Evolutionary conservation across 2,113 vertebrate species (phyloP).

Genomic region (Andinoacara biseriatus): DNA sequence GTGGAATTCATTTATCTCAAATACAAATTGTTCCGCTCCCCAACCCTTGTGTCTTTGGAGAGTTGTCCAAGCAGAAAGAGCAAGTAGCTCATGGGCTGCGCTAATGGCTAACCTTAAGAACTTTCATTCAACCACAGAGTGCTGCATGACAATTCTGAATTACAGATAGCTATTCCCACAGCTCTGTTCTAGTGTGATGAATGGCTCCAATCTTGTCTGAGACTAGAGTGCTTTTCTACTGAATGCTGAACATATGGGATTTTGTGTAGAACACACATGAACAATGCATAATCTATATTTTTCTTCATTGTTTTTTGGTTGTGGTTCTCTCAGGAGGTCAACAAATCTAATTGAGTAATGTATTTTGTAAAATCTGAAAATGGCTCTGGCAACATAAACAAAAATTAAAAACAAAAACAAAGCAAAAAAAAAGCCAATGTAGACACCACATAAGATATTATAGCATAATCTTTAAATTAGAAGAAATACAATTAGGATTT

Average conservation of each 20-base stretch:
- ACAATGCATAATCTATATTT: not conserved
- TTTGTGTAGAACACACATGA: conserved; percentile 6
- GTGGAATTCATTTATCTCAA: conserved; percentile 36
- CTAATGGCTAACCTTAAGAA: conserved; percentile 57
- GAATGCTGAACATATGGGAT: conserved; percentile 11
- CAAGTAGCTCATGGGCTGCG: conserved; percentile 18
- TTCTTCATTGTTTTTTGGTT: not conserved
- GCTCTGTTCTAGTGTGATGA: conserved; percentile 55
- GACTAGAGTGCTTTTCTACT: conserved; percentile 24
- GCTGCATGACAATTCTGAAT: conserved; percentile 54
- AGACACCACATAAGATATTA: not conserved
- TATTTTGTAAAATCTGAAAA: not conserved
- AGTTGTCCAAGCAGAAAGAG: conserved; percentile 40
- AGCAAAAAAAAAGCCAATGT: not conserved
- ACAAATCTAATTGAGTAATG: not conserved
- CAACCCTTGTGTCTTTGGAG: conserved; percentile 37
- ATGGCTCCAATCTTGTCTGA: conserved; percentile 59
- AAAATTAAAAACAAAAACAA: not conserved
- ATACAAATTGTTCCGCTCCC: conserved; percentile 24
- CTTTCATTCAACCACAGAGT: conserved; percentile 40
- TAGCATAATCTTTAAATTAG: not conserved
- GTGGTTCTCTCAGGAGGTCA: not conserved
- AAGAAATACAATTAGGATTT: not conserved
- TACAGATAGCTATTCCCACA: conserved; percentile 55
- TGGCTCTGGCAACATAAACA: not conserved